Base-by-base conservation (phyloP, 2,797 vertebrate species). In the Microcaecilia unicolor region DNA sequence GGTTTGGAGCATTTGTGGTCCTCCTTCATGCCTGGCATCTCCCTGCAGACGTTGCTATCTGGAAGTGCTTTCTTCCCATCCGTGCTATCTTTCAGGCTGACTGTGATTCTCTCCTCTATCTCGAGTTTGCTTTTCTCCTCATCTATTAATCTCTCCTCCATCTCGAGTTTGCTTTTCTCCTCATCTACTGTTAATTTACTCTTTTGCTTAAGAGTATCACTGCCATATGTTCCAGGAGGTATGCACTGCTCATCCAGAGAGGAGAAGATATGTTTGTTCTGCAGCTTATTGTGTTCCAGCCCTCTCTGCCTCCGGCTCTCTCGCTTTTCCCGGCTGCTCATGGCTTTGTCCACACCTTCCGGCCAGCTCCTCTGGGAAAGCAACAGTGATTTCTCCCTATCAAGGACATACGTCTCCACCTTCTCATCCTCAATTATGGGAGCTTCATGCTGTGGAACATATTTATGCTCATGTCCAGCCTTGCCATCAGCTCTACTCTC, bases 201-300 rank as follows among this genome's bases (percentile, higher is more conserved):
- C 11, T 58, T 59, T 43, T 23, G 23, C 31, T 34, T 28, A 31
- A 7, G 4, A 1, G 9, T 17, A 7, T 62, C 64, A 1, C 70
- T 66, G 30, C 26, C 44, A 0, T 1, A 39, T 17, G 55, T n/a
- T n/a, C n/a, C n/a, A n/a, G n/a, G n/a, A n/a, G n/a, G n/a, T n/a
- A n/a, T n/a, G n/a, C n/a, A n/a, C 1, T 10, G 15, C 22, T n/a
- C 50, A 55, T 82, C 61, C n/a, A 45, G 7, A 48, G 19, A 45
- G 6, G 72, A 19, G 6, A 49, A 55, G 6, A 64, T 29, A 2
- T 90, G 87, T 31, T 85, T 84, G 3, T 80, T 89, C 70, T 96
- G 90, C 25, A 93, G 65, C 55, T 89, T 81, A n/a, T 90, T 94
- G 43, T 98, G 96, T 28, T 97, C 86, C 57, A 98, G 75, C 10